phyloP scores from a whole-genome alignment of 1,140 invertebrate species.

The Polyergus mexicanus region DNA sequence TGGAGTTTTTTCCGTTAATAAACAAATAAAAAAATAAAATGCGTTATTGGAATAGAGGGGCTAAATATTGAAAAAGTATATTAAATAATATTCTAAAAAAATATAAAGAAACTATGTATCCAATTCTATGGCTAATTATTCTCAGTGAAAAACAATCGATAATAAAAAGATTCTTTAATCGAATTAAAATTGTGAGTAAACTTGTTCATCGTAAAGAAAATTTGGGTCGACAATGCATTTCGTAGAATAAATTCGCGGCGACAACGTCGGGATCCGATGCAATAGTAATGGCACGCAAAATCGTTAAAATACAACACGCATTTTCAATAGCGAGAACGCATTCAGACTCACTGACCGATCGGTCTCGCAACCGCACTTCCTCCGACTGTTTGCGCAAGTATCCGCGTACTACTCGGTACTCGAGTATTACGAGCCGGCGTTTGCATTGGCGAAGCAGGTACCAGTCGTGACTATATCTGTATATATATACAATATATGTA shows the following conservation, averaged over 20 bases:
- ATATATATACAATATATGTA: neutral
- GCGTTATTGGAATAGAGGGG: too few relatives aligned
- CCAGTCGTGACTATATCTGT: slow-evolving; percentile 25
- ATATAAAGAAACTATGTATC: too few relatives aligned
- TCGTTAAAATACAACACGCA: slow-evolving; percentile 49
- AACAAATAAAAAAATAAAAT: too few relatives aligned
- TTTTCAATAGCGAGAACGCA: slow-evolving; percentile 41
- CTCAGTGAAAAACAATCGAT: too few relatives aligned
- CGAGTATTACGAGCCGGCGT: slow-evolving; percentile 63
- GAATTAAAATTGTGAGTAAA: neutral
- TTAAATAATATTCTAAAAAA: too few relatives aligned
- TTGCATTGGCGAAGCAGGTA: slow-evolving; percentile 67
- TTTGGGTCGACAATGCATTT: neutral
- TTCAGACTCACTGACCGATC: slow-evolving; percentile 24
- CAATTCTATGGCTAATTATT: too few relatives aligned
- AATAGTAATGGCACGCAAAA: slow-evolving; percentile 4
- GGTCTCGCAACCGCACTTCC: slow-evolving; percentile 68
- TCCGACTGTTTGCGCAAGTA: slow-evolving; percentile 72
- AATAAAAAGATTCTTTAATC: neutral
- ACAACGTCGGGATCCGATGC: neutral
- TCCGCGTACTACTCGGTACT: slow-evolving; percentile 55
- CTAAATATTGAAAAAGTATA: too few relatives aligned
- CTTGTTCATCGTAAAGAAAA: neutral
- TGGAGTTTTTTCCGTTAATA: too few relatives aligned
- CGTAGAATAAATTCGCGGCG: neutral